These are phyloP conservation scores for Chesias legatella DNA, from an alignment of 2,888 invertebrate species.

Conservation along the genomic window DNA sequence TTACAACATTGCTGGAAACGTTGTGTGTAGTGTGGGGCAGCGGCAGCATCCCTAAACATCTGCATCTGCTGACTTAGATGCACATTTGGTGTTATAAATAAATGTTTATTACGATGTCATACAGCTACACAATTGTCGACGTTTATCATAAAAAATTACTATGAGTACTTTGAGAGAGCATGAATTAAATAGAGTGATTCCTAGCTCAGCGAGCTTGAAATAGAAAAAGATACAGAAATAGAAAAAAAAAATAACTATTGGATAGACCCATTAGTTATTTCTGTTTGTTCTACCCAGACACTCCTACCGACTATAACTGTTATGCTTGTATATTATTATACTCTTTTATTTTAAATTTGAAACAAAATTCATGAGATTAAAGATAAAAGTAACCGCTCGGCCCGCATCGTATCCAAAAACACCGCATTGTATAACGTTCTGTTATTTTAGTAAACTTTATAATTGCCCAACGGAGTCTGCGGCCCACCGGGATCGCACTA, in stretches of 20 bases:
- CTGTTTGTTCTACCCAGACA: neutral
- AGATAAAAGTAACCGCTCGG: constrained; percentile 12
- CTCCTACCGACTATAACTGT: too few species aligned
- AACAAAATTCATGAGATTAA: neutral
- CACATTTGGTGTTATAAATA: constrained; percentile 17
- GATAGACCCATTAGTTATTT: too few species aligned
- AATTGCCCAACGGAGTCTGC: constrained; percentile 28
- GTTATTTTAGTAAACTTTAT: constrained; percentile 34
- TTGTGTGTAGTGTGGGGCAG: constrained; percentile 39
- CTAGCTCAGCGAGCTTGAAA: too few species aligned
- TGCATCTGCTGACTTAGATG: constrained; percentile 24
- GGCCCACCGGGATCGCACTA: constrained; percentile 47
- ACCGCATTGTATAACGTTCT: constrained; percentile 32
- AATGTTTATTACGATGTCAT: constrained; percentile 2
- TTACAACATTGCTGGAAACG: constrained; percentile 50
- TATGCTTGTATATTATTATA: too few species aligned
- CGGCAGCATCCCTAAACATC: constrained; percentile 45
- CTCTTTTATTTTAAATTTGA: too few species aligned
- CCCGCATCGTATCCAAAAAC: constrained; percentile 27
- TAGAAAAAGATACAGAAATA: too few species aligned
- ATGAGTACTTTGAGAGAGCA: neutral
- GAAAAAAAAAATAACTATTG: too few species aligned
- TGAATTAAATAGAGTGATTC: too few species aligned
- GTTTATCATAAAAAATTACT: neutral
- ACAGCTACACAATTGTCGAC: neutral